Percentiles rank a stretch among this genome's conserved stretches.
These are phyloP conservation scores for Momotus momota DNA, from an alignment of 2,797 vertebrate genomes.

Conservation along the genomic window DNA sequence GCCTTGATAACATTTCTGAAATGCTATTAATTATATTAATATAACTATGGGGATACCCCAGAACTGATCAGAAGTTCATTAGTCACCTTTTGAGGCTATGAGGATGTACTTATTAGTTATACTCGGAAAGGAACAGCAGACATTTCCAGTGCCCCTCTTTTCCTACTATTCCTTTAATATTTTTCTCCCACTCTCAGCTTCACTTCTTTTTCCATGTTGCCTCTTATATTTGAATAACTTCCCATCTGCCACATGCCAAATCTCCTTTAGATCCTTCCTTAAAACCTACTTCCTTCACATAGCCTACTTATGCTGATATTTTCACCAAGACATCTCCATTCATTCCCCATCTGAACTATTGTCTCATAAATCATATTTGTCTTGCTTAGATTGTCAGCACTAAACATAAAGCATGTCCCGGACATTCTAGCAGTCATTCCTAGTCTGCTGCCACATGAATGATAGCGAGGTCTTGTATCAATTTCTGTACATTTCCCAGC, in stretches of 20 bases:
- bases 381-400: conserved; percentile 57
- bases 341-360: conserved; percentile 70
- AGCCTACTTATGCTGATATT: conserved; percentile 50
- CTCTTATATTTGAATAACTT: conserved; percentile 60
- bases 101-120: not conserved
- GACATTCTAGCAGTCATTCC: conserved; percentile 60
- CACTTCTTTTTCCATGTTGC: conserved; percentile 50
- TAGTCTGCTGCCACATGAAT: conserved; percentile 67
- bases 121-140: not conserved
- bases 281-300: conserved; percentile 62
- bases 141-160: not conserved
- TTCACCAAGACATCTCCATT: conserved; percentile 69
- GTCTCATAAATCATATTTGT: conserved; percentile 70
- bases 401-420: conserved; percentile 72
- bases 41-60: not conserved
- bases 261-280: conserved; percentile 62
- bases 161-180: conserved; percentile 5
- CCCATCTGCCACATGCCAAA: conserved; percentile 64
- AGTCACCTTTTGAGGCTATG: not conserved
- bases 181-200: conserved; percentile 45
- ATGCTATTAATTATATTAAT: not conserved
- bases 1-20: not conserved
- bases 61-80: not conserved
- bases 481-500: conserved; percentile 78
- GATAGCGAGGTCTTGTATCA: conserved; percentile 60